These are phyloP conservation scores for Agonopterix arenella DNA, from an alignment of 2,888 invertebrate genomes.

Conservation along the genomic window DNA sequence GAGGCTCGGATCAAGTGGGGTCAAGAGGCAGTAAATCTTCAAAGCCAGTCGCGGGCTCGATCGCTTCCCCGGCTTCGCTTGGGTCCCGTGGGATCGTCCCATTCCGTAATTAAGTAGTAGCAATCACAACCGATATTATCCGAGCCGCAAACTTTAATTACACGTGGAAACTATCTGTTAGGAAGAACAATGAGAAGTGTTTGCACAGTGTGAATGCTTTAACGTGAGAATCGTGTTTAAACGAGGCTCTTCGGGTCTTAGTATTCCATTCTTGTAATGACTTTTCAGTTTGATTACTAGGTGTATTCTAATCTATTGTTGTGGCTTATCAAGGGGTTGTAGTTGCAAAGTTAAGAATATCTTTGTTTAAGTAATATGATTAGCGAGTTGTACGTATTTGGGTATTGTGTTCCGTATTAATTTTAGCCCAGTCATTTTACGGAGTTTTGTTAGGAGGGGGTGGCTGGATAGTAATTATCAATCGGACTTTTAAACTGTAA, in stretches of 20 bases:
- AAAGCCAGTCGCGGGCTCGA: constrained; percentile 32
- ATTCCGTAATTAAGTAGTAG: constrained; percentile 58
- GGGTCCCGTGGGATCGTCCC: constrained; percentile 6
- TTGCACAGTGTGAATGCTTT: constrained; percentile 17
- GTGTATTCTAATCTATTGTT: neutral
- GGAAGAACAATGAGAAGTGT: constrained; percentile 26
- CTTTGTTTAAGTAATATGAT: no score
- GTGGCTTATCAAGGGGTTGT: no score
- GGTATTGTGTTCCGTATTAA: no score
- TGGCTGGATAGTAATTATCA: no score
- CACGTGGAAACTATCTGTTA: constrained; percentile 35
- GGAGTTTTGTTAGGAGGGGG: no score
- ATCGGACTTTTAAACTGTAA: no score
- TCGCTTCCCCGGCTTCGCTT: constrained; percentile 21
- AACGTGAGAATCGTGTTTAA: constrained; percentile 20
- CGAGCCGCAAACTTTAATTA: constrained; percentile 55
- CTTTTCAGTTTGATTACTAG: constrained; percentile 3
- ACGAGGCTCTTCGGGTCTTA: constrained; percentile 19
- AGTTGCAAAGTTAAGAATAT: no score
- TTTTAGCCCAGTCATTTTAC: no score
- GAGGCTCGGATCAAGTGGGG: constrained; percentile 41
- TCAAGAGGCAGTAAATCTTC: constrained; percentile 56
- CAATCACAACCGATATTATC: constrained; percentile 54
- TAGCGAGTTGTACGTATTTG: no score
- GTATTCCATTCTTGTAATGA: constrained; percentile 24